Evolutionary conservation across 2,113 vertebrate species (phyloP).

Genomic region (Morone saxatilis): DNA sequence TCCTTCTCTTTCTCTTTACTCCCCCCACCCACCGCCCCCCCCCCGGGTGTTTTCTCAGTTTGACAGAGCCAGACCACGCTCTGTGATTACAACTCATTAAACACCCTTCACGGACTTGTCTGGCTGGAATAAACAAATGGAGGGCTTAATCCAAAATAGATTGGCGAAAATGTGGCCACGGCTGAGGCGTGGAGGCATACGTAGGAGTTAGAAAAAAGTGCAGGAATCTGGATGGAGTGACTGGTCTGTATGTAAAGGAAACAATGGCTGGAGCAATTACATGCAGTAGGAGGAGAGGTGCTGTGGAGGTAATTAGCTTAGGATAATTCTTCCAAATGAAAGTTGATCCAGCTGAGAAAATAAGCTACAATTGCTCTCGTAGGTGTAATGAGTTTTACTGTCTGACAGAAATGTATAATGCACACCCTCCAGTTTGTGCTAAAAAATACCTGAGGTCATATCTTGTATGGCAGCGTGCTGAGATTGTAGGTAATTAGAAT

Average conservation of each 20-base stretch:
- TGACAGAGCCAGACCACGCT: conserved; percentile 12
- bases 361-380: conserved; percentile 25
- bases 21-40: not conserved
- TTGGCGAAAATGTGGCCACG: not conserved
- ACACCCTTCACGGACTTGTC: conserved; percentile 54
- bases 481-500: conserved; percentile 51
- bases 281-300: conserved; percentile 21
- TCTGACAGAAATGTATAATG: conserved; percentile 32
- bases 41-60: conserved; percentile 7
- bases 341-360: conserved; percentile 52
- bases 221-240: not conserved
- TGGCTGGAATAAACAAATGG: conserved; percentile 48
- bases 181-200: not conserved
- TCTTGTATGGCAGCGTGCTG: not conserved
- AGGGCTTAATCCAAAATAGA: conserved; percentile 35
- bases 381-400: conserved; percentile 53
- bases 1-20: conserved; percentile 6
- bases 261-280: conserved; percentile 23
- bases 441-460: conserved; percentile 24
- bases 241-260: conserved; percentile 5
- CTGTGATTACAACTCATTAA: conserved; percentile 68
- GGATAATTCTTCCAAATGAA: conserved; percentile 39
- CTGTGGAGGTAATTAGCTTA: conserved; percentile 37
- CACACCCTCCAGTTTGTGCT: not conserved
- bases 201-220: not conserved